Evolutionary conservation across 2,113 vertebrate genomes (phyloP).

Genomic region (Sorex fumeus): DNA sequence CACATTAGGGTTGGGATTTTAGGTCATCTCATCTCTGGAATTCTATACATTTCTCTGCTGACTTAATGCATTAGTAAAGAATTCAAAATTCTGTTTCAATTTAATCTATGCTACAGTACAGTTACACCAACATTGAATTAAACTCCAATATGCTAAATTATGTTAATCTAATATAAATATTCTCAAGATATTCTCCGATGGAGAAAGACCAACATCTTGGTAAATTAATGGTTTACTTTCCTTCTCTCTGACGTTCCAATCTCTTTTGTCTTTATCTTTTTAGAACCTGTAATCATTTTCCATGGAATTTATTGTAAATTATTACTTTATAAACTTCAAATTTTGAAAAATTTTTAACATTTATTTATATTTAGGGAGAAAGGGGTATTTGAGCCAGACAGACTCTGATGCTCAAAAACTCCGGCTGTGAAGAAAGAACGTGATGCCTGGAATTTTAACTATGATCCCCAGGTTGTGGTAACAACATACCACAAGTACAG

Average conservation of each 20-base stretch:
- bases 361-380: too few relatives aligned
- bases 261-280: background rate
- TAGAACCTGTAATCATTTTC: background rate
- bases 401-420: background rate
- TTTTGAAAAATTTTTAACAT: too few relatives aligned
- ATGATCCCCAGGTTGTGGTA: too few relatives aligned
- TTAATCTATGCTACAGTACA: constrained; percentile 1
- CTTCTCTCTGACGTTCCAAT: background rate
- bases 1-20: background rate
- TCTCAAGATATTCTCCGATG: background rate
- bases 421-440: too few relatives aligned
- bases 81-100: background rate
- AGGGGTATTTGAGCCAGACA: too few relatives aligned
- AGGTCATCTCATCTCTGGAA: background rate
- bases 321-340: too few relatives aligned
- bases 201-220: background rate
- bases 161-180: background rate
- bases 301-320: background rate
- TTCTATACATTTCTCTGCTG: background rate
- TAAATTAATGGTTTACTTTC: background rate
- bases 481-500: too few relatives aligned
- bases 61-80: background rate
- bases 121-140: background rate
- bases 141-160: background rate
- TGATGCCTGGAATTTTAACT: too few relatives aligned